Percentiles rank a stretch among this genome's conserved stretches.
Evolutionary conservation across 1,140 invertebrate species (phyloP).

Genomic region (Procambarus virginalis): DNA sequence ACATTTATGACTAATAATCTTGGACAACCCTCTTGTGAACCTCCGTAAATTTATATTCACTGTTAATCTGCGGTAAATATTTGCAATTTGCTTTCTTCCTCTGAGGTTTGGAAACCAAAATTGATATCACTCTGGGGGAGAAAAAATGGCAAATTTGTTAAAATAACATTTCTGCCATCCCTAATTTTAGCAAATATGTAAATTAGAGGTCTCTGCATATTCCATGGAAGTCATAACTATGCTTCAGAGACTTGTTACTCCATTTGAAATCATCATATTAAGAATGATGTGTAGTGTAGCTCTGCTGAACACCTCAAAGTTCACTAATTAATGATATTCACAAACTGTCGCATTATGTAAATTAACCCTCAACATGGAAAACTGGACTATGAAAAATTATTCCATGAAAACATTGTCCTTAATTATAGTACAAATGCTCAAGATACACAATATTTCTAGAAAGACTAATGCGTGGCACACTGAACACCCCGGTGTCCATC

Average conservation of each 20-base stretch:
- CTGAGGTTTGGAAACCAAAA: too few species aligned
- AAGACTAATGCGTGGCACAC: constrained; percentile 33
- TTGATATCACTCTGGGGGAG: too few species aligned
- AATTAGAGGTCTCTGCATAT: too few species aligned
- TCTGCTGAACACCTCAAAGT: neutral
- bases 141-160: too few species aligned
- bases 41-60: too few species aligned
- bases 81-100: too few species aligned
- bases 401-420: neutral
- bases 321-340: neutral
- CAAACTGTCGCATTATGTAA: neutral
- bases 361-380: neutral
- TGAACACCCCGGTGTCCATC: constrained; percentile 27
- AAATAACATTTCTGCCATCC: too few species aligned
- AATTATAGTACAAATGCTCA: neutral
- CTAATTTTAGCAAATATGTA: too few species aligned
- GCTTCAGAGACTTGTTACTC: neutral
- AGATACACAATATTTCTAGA: neutral
- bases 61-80: too few species aligned
- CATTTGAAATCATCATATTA: neutral
- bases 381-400: neutral
- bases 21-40: too few species aligned
- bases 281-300: neutral
- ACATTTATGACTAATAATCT: too few species aligned
- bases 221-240: too few species aligned